These are phyloP conservation scores for Drosophila hydei DNA, from an alignment of 1,140 invertebrate species.

Conservation along the genomic window DNA sequence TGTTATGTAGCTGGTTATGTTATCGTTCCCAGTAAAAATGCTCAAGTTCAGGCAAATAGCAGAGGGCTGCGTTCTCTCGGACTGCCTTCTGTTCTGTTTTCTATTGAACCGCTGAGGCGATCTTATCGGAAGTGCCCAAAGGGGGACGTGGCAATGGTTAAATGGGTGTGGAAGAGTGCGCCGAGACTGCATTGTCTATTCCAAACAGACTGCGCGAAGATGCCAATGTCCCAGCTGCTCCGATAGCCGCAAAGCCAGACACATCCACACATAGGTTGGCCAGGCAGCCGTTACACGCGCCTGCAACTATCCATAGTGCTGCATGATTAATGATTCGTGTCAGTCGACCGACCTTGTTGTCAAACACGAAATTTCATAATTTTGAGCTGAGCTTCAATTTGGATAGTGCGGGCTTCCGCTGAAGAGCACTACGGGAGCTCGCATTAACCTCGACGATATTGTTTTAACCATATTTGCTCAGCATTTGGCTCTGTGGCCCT, in stretches of 20 bases:
- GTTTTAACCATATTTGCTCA: conserved; percentile 24
- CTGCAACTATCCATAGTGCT: conserved; percentile 6
- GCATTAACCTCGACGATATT: conserved; percentile 7
- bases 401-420: conserved; percentile 43
- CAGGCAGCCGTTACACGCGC: conserved; percentile 21
- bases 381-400: conserved; percentile 20
- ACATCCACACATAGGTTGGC: neutral
- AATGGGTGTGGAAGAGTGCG: conserved; percentile 14
- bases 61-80: conserved; percentile 7
- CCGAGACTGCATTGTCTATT: conserved; percentile 27
- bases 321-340: conserved; percentile 37
- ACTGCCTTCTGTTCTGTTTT: conserved; percentile 40
- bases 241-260: neutral
- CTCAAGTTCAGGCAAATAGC: conserved; percentile 30
- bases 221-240: conserved; percentile 12
- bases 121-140: conserved; percentile 73
- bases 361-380: conserved; percentile 42
- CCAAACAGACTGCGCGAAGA: conserved; percentile 15
- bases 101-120: conserved; percentile 68
- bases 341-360: conserved; percentile 31
- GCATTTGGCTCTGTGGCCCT: conserved; percentile 18
- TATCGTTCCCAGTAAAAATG: conserved; percentile 52
- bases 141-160: conserved; percentile 34
- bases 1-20: conserved; percentile 43
- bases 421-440: conserved; percentile 27